Evolutionary conservation across 2,797 vertebrate genomes (phyloP).

Genomic region (Coregonus sp.): DNA sequence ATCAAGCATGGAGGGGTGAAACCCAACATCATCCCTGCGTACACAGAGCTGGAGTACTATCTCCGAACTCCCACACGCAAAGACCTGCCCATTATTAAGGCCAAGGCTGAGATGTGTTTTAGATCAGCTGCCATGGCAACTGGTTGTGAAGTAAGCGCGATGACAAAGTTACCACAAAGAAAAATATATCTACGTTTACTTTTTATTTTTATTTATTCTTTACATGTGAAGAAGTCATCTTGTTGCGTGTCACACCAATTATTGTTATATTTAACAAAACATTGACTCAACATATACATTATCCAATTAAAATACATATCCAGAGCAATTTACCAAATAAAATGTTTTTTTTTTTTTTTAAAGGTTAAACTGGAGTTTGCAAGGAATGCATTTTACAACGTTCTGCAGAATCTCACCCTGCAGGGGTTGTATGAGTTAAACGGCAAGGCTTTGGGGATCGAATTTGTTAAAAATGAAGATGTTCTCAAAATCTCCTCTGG

Average conservation of each 20-base stretch:
- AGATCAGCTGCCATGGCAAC: no score
- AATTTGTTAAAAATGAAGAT: slow-evolving; percentile 78
- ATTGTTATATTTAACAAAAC: neutral
- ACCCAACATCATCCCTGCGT: no score
- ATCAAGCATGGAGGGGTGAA: no score
- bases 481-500: slow-evolving; percentile 74
- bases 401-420: slow-evolving; percentile 79
- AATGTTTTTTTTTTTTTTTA: neutral
- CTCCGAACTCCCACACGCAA: no score
- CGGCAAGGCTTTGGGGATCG: slow-evolving; percentile 80
- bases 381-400: slow-evolving; percentile 79
- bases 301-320: neutral
- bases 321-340: neutral
- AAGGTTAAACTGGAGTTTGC: slow-evolving; percentile 81
- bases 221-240: neutral
- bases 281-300: neutral
- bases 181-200: no score
- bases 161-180: no score
- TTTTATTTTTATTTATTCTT: neutral
- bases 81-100: no score
- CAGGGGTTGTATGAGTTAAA: slow-evolving; percentile 77
- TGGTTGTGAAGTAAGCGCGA: slow-evolving; percentile 75
- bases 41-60: no score
- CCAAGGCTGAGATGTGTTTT: no score
- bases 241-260: no score